A percentile compares a stretch with the other conserved stretches of the same genome.
Evolutionary conservation across 1,140 invertebrate genomes (phyloP).

Genomic region (Lordiphosa collinella): DNA sequence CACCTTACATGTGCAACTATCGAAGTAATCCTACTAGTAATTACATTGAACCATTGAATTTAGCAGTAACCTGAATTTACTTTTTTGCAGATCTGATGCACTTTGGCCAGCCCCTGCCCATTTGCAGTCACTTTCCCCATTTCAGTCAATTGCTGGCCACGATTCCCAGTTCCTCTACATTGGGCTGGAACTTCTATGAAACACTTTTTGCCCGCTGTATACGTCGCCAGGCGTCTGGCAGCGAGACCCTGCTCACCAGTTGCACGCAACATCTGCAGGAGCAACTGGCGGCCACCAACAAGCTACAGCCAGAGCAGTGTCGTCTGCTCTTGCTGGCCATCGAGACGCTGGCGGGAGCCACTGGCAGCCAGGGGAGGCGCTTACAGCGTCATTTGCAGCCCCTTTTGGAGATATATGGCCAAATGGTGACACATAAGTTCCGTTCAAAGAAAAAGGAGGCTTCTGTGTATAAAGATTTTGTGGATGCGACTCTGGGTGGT

Average conservation of each 20-base stretch:
- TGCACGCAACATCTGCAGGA: conserved; percentile 26
- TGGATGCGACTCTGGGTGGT: conserved; percentile 41
- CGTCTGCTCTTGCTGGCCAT: conserved; percentile 61
- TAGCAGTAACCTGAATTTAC: too few relatives aligned
- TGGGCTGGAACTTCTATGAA: conserved; percentile 51
- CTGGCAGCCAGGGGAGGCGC: conserved; percentile 32
- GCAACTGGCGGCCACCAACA: conserved; percentile 7
- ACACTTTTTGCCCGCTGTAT: conserved; percentile 50
- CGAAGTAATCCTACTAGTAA: too few relatives aligned
- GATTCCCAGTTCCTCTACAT: conserved; percentile 11
- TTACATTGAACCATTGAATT: too few relatives aligned
- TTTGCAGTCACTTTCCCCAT: conserved; percentile 33
- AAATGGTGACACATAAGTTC: conserved; percentile 51
- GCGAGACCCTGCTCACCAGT: conserved; percentile 36
- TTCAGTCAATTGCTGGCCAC: conserved; percentile 26
- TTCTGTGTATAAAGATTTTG: conserved; percentile 39
- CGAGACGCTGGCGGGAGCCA: conserved; percentile 43
- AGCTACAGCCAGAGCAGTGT: conserved; percentile 12
- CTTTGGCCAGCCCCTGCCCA: conserved; percentile 46
- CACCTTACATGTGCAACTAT: too few relatives aligned
- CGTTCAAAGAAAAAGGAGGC: conserved; percentile 43
- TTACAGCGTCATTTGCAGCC: conserved; percentile 55
- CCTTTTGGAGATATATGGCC: conserved; percentile 55
- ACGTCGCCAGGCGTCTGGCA: conserved; percentile 27
- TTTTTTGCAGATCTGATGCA: conserved; percentile 48